Conservation (phyloP, 2,888 invertebrate species). For the Pandemis corylana region DNA sequence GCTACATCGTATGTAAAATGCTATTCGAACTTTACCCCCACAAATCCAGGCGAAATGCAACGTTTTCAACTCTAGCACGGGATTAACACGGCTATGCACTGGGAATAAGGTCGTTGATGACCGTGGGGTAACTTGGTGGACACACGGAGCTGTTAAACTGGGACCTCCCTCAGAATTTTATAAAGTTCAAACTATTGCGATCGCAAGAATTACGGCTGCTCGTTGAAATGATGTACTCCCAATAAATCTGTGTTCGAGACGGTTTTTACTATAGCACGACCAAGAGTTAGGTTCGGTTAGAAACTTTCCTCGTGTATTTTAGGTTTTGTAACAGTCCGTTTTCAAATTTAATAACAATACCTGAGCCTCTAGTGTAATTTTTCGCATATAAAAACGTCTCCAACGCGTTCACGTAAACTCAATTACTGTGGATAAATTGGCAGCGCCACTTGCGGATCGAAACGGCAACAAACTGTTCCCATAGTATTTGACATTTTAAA, state of each 20-base stretch:
- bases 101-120: not conserved
- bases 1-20: conserved; percentile 33
- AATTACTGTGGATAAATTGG: too few species aligned
- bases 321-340: too few species aligned
- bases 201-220: conserved; percentile 12
- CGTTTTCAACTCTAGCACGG: not conserved
- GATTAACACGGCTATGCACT: not conserved
- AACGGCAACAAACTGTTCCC: too few species aligned
- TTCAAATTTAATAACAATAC: too few species aligned
- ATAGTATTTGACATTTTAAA: too few species aligned
- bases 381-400: too few species aligned
- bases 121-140: not conserved
- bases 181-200: conserved; percentile 34
- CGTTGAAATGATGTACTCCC: conserved; percentile 2
- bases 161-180: conserved; percentile 29
- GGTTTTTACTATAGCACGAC: not conserved
- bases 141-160: not conserved
- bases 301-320: too few species aligned
- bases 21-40: conserved; percentile 31
- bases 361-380: too few species aligned
- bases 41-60: conserved; percentile 3
- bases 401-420: too few species aligned
- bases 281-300: not conserved
- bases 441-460: too few species aligned
- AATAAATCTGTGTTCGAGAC: not conserved